Base-by-base conservation (phyloP, 2,888 invertebrate species). In the Steromphala cineraria region DNA sequence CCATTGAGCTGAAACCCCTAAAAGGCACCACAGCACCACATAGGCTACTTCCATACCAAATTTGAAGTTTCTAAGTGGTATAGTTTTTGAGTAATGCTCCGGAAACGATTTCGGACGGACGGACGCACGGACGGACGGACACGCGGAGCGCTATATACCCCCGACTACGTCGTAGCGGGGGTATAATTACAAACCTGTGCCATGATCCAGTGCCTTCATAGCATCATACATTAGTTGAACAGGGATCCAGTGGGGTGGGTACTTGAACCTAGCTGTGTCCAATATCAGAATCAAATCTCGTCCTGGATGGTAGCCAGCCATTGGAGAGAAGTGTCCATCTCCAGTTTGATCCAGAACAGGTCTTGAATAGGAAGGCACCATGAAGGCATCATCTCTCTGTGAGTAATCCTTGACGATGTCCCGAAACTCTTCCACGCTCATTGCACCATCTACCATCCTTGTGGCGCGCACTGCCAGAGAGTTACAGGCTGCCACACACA, bases 261-360 rank as follows among this genome's bases (percentile, higher is more conserved):
- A 93, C 84, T 94, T 94, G 88, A 94, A 94, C 78, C 94, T 84
- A 5, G 94, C 94, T 0, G 93, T 93, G 85, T 94, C 94, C 83
- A 94, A 82, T 28, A 94, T 91, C 53, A 94, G 84, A 1, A 92
- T 90, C 75, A 91, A 78, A 82, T 93, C 93, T 24, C 85, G 83
- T 2, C 79, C 88, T 0, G 88, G 86, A 79, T 94, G 92, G 81
- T 93, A 94, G 0, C 93, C 94, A 17, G 90, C 94, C n/a, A 93
- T 84, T 3, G 93, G 92, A 8, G 92, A 92, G 83, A 92, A 93
- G 81, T 93, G 93, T 3, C 93, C 93, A 71, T 88, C 87, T n/a
- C 93, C 93, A 0, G 93, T 93, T 83, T 94, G 94, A 4, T 86
- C 89, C 2, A 94, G 85, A 2, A 86, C 84, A 53, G 80, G 83